These are phyloP conservation scores for Lacerta bilineata DNA, from an alignment of 2,797 vertebrate genomes.

Conservation along the genomic window DNA sequence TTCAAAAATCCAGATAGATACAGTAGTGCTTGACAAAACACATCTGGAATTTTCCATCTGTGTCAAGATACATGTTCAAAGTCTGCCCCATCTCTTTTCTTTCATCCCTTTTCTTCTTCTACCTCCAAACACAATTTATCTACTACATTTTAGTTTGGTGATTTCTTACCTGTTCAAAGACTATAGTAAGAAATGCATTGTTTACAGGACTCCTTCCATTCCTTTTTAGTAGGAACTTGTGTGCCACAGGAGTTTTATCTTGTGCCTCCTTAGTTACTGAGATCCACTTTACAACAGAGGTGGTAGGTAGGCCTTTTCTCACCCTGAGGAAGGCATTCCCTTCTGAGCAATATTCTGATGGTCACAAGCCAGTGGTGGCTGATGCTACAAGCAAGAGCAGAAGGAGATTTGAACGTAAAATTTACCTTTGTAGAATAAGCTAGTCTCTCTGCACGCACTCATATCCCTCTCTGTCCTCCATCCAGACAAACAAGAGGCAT, in stretches of 20 bases:
- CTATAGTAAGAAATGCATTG: background rate
- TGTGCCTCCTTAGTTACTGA: background rate
- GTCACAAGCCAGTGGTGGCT: too few species aligned
- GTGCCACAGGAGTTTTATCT: background rate
- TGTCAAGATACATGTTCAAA: background rate
- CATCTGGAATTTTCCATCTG: background rate
- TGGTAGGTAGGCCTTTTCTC: too few species aligned
- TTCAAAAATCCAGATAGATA: background rate
- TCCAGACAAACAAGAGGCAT: too few species aligned
- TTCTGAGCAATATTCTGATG: too few species aligned
- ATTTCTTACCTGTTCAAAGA: background rate
- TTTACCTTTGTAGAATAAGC: too few species aligned
- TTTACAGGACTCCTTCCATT: background rate
- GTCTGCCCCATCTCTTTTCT: background rate
- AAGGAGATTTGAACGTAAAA: too few species aligned
- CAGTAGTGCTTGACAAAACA: background rate
- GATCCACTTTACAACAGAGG: background rate
- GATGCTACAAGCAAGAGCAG: too few species aligned
- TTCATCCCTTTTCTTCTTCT: background rate
- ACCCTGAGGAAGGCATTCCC: too few species aligned
- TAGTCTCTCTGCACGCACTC: too few species aligned
- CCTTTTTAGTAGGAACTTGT: background rate
- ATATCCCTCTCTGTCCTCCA: too few species aligned
- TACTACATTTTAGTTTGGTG: background rate
- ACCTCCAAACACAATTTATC: background rate